A percentile compares a stretch with the other conserved stretches of the same genome.
These are phyloP conservation scores for Hydrocynus forskahlii DNA, from an alignment of 2,797 vertebrate species.

Conservation along the genomic window DNA sequence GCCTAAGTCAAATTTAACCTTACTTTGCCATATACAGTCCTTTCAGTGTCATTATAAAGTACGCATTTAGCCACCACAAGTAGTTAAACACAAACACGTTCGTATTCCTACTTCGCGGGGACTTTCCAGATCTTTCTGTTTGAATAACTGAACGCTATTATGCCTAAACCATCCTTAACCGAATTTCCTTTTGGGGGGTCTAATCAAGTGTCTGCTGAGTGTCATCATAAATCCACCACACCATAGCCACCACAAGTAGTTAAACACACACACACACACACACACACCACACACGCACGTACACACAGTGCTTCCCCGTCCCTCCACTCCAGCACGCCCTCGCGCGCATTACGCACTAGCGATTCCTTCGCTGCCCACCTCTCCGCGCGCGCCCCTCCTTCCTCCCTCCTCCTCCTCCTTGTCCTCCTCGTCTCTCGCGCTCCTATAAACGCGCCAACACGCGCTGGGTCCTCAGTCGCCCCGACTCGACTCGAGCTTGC, in stretches of 20 bases:
- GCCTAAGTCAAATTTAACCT: no score
- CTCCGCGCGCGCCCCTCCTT: conserved; percentile 60
- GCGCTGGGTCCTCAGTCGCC: conserved; percentile 69
- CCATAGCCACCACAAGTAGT: no score
- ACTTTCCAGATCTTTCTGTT: no score
- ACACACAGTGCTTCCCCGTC: conserved; percentile 67
- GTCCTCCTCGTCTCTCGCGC: conserved; percentile 37
- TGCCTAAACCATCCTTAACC: no score
- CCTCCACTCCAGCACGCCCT: conserved; percentile 40
- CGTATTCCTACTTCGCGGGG: no score
- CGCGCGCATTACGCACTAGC: conserved; percentile 60
- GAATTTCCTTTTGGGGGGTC: no score
- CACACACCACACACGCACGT: not conserved
- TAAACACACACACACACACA: not conserved
- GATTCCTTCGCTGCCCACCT: conserved; percentile 71
- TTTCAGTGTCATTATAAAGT: no score
- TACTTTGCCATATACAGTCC: no score
- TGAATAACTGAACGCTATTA: no score
- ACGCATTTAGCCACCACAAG: no score
- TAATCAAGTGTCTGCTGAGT: no score
- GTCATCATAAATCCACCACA: no score
- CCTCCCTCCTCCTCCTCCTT: conserved; percentile 9
- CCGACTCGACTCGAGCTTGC: conserved; percentile 58
- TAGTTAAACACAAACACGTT: not conserved
- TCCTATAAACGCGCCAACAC: conserved; percentile 69